A percentile compares a stretch with the other conserved stretches of the same genome.
Evolutionary conservation across 2,113 vertebrate genomes (phyloP).

Genomic region (Dasyurus viverrinus): DNA sequence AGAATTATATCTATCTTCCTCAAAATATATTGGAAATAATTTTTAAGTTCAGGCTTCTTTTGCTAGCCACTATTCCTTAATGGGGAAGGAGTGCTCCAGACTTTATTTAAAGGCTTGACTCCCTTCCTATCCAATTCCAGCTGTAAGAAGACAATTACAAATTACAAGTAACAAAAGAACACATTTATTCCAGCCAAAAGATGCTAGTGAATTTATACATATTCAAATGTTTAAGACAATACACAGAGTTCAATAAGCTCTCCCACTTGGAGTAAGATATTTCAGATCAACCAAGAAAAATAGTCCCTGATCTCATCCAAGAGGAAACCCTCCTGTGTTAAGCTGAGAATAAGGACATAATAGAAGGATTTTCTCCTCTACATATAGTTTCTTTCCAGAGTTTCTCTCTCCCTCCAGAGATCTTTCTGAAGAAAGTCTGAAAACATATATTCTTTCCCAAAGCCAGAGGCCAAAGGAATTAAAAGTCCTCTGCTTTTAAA

Average conservation of each 20-base stretch:
- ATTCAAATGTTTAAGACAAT: background rate
- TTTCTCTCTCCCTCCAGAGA: background rate
- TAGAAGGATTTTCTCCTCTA: background rate
- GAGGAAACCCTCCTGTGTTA: background rate
- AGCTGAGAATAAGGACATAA: background rate
- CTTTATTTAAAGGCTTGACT: background rate
- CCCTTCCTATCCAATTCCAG: background rate
- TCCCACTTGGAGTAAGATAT: background rate
- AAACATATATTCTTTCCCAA: background rate
- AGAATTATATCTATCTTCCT: background rate
- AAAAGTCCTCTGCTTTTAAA: background rate
- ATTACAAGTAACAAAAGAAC: background rate
- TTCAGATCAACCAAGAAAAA: background rate
- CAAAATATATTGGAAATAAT: background rate
- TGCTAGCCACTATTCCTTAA: background rate
- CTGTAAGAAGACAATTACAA: background rate
- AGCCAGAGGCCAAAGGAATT: background rate
- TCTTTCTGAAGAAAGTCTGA: background rate
- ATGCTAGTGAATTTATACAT: background rate
- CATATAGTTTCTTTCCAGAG: background rate
- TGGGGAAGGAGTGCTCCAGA: background rate
- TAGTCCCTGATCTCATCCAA: background rate
- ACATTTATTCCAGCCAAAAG: background rate
- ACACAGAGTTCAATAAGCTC: background rate
- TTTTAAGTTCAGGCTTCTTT: background rate